These are phyloP conservation scores for Ephialtes manifestator DNA, from an alignment of 2,888 invertebrate genomes.

Conservation along the genomic window DNA sequence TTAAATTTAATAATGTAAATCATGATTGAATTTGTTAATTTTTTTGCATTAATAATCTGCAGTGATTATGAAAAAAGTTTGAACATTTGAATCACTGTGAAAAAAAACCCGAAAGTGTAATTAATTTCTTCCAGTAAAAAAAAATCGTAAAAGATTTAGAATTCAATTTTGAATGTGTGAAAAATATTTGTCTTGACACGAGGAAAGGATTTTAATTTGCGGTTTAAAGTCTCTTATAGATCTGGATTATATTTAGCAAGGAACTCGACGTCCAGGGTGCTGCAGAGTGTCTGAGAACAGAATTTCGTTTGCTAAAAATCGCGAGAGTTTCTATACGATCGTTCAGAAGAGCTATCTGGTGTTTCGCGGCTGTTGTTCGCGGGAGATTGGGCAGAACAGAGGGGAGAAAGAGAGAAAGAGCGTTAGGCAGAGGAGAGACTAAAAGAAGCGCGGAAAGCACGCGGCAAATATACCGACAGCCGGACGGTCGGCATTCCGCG, in stretches of 20 bases:
- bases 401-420: background rate
- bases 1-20: too few relatives aligned
- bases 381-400: constrained; percentile 33
- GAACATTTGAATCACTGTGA: too few relatives aligned
- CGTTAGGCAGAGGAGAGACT: background rate
- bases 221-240: background rate
- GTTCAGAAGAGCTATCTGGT: constrained; percentile 12
- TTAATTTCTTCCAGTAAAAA: too few relatives aligned
- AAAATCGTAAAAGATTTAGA: too few relatives aligned
- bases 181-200: too few relatives aligned
- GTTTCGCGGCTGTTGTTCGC: constrained; percentile 33
- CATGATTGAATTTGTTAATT: too few relatives aligned
- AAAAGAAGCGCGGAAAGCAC: constrained; percentile 65
- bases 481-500: constrained; percentile 80
- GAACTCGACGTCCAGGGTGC: background rate
- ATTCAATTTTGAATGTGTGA: too few relatives aligned
- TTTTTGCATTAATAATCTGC: too few relatives aligned
- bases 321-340: constrained; percentile 13
- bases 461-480: constrained; percentile 75
- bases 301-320: background rate
- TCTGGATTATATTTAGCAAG: background rate
- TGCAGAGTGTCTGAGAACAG: background rate
- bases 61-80: too few relatives aligned
- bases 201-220: background rate
- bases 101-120: too few relatives aligned